Evolutionary conservation across 2,797 vertebrate genomes (phyloP).

Genomic region (Otolemur crassicaudatus): DNA sequence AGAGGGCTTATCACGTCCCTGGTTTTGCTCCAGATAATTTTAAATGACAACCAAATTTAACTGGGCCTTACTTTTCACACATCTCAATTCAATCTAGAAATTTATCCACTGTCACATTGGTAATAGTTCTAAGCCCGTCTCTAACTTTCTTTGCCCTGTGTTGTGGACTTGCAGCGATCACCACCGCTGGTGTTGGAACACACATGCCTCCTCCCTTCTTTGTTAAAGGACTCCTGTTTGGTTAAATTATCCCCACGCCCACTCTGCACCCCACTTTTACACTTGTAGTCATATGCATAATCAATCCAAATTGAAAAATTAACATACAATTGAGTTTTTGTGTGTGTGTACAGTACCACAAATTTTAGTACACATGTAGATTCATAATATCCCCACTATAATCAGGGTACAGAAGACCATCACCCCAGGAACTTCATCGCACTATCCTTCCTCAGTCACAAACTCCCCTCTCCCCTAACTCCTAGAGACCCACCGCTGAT

Average conservation of each 20-base stretch:
- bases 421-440: neutral
- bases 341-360: neutral
- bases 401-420: neutral
- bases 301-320: neutral
- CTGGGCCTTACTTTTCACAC: conserved; percentile 47
- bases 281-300: neutral
- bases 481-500: neutral
- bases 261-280: no score
- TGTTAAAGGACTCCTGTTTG: neutral
- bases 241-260: neutral
- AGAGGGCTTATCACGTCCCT: conserved; percentile 61
- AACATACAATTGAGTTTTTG: neutral
- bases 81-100: conserved; percentile 34
- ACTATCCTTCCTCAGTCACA: neutral
- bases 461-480: neutral
- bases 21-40: conserved; percentile 53
- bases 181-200: neutral
- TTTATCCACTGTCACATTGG: neutral
- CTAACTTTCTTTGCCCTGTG: neutral
- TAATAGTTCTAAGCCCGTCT: neutral
- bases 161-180: neutral
- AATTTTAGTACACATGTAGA: neutral
- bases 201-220: neutral
- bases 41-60: neutral
- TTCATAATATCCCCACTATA: neutral